Conservation (phyloP, 2,113 vertebrate genomes). For the Platycercus adscitus region DNA sequence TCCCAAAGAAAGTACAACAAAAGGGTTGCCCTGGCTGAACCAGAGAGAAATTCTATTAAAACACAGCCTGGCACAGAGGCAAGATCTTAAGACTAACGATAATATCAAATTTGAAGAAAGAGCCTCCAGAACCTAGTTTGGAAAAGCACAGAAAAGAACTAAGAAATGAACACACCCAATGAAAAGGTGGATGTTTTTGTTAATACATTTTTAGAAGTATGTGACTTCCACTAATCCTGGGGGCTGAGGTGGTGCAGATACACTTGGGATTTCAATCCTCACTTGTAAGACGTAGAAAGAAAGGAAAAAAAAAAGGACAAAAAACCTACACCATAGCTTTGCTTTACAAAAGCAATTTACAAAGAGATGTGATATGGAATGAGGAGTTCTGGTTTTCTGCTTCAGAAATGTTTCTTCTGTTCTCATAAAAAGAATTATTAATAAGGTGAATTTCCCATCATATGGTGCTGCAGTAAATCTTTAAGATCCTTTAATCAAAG, state of each 20-base stretch:
- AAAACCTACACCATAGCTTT: not conserved
- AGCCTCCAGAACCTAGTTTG: not conserved
- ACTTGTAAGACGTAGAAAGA: not conserved
- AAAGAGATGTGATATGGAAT: not conserved
- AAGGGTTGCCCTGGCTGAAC: conserved; percentile 73
- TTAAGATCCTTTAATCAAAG: conserved; percentile 46
- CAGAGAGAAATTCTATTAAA: conserved; percentile 68
- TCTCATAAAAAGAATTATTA: conserved; percentile 28
- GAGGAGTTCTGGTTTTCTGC: not conserved
- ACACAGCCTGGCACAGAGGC: not conserved
- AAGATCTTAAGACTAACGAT: conserved; percentile 6
- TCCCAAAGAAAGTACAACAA: conserved; percentile 71
- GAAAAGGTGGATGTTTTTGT: not conserved
- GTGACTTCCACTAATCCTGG: not conserved
- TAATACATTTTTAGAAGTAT: not conserved
- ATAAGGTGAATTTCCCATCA: conserved; percentile 2
- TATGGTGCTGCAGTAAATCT: conserved; percentile 8
- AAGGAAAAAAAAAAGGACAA: too few species aligned
- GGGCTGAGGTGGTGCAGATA: not conserved
- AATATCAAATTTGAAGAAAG: not conserved
- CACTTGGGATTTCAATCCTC: not conserved
- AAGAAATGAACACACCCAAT: not conserved
- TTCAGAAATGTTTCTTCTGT: not conserved
- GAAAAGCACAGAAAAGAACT: not conserved
- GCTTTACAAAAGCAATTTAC: not conserved